Percentiles rank a stretch among this genome's conserved stretches.
Evolutionary conservation across 2,888 invertebrate genomes (phyloP).

Genomic region (Cremastinae sp.): DNA sequence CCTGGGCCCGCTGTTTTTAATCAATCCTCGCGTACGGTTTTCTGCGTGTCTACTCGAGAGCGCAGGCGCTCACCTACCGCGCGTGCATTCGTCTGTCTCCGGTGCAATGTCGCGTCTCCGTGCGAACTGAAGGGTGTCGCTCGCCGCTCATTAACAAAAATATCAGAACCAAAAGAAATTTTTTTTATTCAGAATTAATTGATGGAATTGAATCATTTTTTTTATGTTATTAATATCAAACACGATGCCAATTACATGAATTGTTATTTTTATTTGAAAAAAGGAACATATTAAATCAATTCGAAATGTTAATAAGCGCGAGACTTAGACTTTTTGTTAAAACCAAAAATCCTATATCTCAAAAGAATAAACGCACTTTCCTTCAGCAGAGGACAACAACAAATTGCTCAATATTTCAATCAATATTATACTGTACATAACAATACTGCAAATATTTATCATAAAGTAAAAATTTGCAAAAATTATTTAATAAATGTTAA

Average conservation of each 20-base stretch:
- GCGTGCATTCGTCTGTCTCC: slow-evolving; percentile 48
- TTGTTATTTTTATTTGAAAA: too few species aligned
- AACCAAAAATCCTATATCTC: too few species aligned
- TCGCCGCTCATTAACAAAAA: not conserved
- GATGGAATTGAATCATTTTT: too few species aligned
- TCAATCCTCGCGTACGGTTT: slow-evolving; percentile 18
- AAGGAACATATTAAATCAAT: too few species aligned
- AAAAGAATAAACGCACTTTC: too few species aligned
- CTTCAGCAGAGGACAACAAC: slow-evolving; percentile 37
- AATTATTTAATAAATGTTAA: too few species aligned
- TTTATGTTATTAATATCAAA: too few species aligned
- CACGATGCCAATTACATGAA: too few species aligned
- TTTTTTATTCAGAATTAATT: too few species aligned
- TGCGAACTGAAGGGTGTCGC: not conserved
- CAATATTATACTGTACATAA: slow-evolving; percentile 13
- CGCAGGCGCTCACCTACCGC: slow-evolving; percentile 55
- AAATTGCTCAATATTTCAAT: slow-evolving; percentile 12
- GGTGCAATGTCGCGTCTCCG: slow-evolving; percentile 35
- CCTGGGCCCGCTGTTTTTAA: slow-evolving; percentile 16
- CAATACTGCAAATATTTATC: not conserved
- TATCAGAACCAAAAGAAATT: not conserved
- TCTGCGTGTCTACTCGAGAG: slow-evolving; percentile 38
- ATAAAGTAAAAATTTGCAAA: too few species aligned
- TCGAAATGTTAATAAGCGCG: too few species aligned
- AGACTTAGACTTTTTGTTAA: too few species aligned